phyloP scores from a whole-genome alignment of 2,797 vertebrate genomes.

The Acanthiza pusilla region DNA sequence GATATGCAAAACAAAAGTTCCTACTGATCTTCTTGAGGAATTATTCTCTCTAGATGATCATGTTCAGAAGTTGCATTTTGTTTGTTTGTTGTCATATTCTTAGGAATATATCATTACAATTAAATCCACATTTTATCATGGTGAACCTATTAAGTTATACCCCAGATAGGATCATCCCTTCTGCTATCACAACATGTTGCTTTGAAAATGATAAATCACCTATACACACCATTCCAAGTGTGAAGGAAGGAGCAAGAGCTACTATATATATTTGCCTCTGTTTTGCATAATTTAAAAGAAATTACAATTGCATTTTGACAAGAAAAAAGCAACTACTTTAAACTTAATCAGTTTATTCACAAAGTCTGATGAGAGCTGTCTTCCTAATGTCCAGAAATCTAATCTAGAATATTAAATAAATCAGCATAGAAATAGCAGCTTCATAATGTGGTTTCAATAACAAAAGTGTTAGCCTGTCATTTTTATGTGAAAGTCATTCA shows the following conservation, averaged over 20 bases:
- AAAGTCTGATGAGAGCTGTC: constrained; percentile 24
- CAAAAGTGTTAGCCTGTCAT: background rate
- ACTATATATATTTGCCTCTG: background rate
- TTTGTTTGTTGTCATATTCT: background rate
- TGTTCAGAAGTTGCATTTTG: background rate
- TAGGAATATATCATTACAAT: background rate
- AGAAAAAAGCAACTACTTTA: constrained; percentile 8
- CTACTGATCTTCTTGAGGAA: background rate
- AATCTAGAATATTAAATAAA: background rate
- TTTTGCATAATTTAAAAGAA: background rate
- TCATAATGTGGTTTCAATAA: background rate
- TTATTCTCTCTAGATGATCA: background rate
- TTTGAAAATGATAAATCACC: background rate
- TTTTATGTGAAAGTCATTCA: background rate
- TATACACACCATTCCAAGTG: background rate
- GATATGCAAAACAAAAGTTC: background rate
- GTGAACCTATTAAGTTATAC: background rate
- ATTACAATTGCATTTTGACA: background rate
- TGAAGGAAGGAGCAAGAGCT: background rate
- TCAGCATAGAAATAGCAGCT: background rate
- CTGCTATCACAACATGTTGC: background rate
- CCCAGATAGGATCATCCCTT: background rate
- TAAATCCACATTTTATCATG: background rate
- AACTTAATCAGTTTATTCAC: constrained; percentile 35
- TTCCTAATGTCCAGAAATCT: constrained; percentile 42